A percentile compares a stretch with the other conserved stretches of the same genome.
phyloP scores from a whole-genome alignment of 2,888 invertebrate genomes.

The Endomychus coccineus region DNA sequence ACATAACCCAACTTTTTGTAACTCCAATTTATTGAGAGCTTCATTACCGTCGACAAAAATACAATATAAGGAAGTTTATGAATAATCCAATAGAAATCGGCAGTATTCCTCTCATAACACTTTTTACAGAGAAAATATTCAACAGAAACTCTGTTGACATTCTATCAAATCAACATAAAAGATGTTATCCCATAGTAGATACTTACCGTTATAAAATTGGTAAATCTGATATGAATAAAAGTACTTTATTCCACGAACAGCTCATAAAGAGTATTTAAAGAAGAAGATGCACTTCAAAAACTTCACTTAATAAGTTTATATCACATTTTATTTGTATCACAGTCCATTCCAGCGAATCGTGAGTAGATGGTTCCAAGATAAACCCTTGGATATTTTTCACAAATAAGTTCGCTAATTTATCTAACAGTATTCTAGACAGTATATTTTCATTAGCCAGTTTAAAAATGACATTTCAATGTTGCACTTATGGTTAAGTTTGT shows the following conservation, averaged over 20 bases:
- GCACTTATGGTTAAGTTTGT: conserved; percentile 16
- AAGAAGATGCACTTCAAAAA: conserved; percentile 9
- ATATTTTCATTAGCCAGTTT: conserved; percentile 3
- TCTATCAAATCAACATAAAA: too few relatives aligned
- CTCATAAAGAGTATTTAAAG: conserved; percentile 11
- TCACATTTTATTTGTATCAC: conserved; percentile 38
- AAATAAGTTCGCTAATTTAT: too few relatives aligned
- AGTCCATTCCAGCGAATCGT: conserved; percentile 23
- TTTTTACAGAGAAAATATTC: too few relatives aligned
- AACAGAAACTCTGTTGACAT: too few relatives aligned
- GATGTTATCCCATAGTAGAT: conserved; percentile 5
- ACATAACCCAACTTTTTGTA: too few relatives aligned
- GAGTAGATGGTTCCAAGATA: conserved; percentile 7
- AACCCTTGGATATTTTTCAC: too few relatives aligned
- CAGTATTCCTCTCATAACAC: too few relatives aligned
- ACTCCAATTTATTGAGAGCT: too few relatives aligned
- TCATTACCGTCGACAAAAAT: too few relatives aligned
- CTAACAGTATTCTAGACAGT: too few relatives aligned
- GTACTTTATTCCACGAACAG: conserved; percentile 11
- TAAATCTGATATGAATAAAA: conserved; percentile 12
- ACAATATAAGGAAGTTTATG: too few relatives aligned
- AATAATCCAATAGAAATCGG: too few relatives aligned
- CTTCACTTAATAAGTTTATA: conserved; percentile 21
- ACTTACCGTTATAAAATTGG: conserved; percentile 16
- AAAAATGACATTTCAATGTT: conserved; percentile 11